phyloP scores from a whole-genome alignment of 2,797 vertebrate species.

The Sparidentex hasta region DNA sequence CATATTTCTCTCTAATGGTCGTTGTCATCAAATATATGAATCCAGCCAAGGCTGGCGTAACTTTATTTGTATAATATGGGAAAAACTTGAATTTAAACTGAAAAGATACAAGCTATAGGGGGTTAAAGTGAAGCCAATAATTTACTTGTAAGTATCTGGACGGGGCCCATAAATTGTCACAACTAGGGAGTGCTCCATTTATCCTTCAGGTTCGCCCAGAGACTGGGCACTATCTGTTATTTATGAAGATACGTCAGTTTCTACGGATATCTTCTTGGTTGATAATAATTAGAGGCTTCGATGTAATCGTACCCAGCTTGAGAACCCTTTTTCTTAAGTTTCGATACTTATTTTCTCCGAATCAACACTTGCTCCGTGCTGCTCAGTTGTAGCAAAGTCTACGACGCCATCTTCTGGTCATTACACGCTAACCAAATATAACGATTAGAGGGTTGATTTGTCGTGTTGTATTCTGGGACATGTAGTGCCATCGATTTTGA shows the following conservation, averaged over 20 bases:
- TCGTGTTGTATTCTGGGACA: conserved; percentile 67
- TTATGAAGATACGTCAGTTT: background rate
- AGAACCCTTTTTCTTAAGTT: background rate
- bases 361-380: background rate
- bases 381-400: conserved; percentile 7
- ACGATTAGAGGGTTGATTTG: accelerated
- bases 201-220: conserved; percentile 31
- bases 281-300: background rate
- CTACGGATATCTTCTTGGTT: background rate
- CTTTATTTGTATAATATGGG: accelerated
- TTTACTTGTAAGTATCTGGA: conserved; percentile 30
- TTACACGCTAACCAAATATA: background rate
- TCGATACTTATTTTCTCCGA: background rate
- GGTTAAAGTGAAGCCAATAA: accelerated
- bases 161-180: conserved; percentile 17
- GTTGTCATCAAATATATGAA: accelerated
- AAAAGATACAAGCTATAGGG: accelerated
- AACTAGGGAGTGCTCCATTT: conserved; percentile 54
- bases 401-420: conserved; percentile 68
- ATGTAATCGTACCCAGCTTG: accelerated
- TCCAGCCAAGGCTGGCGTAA: accelerated
- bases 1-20: accelerated
- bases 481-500: conserved; percentile 9
- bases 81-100: accelerated
- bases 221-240: background rate